These are phyloP conservation scores for Manacus vitellinus DNA, from an alignment of 2,113 vertebrate genomes.

Conservation along the genomic window DNA sequence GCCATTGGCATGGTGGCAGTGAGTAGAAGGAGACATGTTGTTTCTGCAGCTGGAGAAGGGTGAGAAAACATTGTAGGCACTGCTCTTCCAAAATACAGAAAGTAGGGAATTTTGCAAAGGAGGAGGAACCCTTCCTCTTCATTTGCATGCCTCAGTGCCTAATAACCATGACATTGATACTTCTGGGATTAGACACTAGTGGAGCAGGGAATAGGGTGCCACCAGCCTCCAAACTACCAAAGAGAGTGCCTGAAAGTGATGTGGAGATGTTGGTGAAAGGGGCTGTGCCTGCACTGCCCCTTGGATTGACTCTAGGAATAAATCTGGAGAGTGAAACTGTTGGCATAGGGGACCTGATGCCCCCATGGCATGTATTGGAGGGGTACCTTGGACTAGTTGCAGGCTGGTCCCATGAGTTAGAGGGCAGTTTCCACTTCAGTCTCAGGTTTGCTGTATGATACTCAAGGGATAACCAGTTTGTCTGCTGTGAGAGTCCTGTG, in stretches of 20 bases:
- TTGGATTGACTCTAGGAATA: background rate
- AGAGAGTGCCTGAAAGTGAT: background rate
- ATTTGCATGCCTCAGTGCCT: background rate
- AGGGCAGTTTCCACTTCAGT: background rate
- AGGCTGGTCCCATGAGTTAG: background rate
- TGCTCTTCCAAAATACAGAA: background rate
- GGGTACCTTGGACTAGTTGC: background rate
- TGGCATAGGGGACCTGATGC: background rate
- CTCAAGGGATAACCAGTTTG: background rate
- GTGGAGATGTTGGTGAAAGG: background rate
- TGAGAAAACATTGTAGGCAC: background rate
- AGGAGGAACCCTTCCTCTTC: background rate
- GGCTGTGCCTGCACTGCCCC: background rate
- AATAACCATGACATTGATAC: fast-evolving
- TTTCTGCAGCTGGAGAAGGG: background rate
- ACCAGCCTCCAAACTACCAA: background rate
- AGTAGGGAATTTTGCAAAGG: background rate
- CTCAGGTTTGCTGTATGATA: background rate
- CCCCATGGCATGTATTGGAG: background rate
- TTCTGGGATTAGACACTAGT: background rate
- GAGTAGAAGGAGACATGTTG: background rate
- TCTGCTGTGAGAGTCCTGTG: background rate
- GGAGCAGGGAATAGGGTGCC: background rate
- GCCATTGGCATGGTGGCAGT: background rate
- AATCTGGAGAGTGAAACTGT: background rate